Evolutionary conservation across 1,140 invertebrate species (phyloP), one percentile per base, ranked within the genome.

Genomic region (Papilio helenus): DNA sequence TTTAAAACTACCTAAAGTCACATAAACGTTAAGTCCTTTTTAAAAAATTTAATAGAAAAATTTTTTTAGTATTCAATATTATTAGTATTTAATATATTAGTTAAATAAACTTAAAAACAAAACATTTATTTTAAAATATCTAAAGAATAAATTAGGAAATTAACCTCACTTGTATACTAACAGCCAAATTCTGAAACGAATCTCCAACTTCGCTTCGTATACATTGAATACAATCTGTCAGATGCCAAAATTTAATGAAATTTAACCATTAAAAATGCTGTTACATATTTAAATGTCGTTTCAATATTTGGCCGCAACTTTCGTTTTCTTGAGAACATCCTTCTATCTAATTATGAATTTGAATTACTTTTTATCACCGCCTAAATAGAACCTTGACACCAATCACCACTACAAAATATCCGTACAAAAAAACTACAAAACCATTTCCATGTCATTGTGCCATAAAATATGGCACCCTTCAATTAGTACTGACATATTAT

Each of bases 71-170:
- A 55, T 55, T 20, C 51, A n/a, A 55, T 55, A 55, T 55, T 14
- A 61, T 61, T 61, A 61, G 58, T 23, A 61, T 23, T 61, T 61
- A 61, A 61, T 61, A 61, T 61, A 61, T 61, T 61, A 61, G 58
- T 61, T 55, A 55, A 55, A 55, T 55, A 20, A 55, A 55, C 10
- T 55, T 55, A n/a, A 55, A 61, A 61, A 26, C 58, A 1, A 3
- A 46, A 46, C 14, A 46, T 46, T 46, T 3, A 46, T 3, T 0
- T 46, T 46, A 0, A 8, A 39, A 46, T 46, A 14, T 12, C 55
- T 23, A n/a, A 55, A 5, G 51, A 20, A 18, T 20, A 18, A 55
- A 55, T n/a, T 26, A 61, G 9, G 9, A 23, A 2, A 29, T 12
- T 29, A 29, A 61, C 23, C 23, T 61, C 23, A 68, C 14, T 68